Conservation (phyloP, 2,113 vertebrate species). For the Heloderma charlesbogerti region DNA sequence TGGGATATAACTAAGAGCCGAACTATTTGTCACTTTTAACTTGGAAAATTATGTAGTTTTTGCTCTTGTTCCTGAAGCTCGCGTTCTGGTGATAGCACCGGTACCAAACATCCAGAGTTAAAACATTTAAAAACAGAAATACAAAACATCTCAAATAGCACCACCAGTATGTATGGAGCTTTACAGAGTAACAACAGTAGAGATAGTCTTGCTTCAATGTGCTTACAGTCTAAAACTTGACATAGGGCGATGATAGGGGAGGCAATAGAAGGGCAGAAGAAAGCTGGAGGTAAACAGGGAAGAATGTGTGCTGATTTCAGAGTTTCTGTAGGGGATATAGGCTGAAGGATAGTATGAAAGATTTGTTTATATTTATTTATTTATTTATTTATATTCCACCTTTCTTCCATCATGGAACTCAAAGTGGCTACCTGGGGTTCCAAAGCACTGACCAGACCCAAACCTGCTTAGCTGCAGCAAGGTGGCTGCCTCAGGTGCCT, state of each 20-base stretch:
- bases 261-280: not conserved
- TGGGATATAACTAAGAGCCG: conserved; percentile 40
- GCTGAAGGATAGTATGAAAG: not conserved
- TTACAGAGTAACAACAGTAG: not conserved
- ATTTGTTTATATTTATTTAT: no score
- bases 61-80: not conserved
- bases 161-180: fast-evolving
- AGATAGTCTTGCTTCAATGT: not conserved
- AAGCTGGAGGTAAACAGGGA: not conserved
- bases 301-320: not conserved
- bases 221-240: not conserved
- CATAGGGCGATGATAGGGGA: no score
- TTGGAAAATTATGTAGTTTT: not conserved
- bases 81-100: not conserved
- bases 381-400: no score
- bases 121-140: not conserved
- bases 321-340: not conserved
- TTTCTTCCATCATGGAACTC: no score
- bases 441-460: no score
- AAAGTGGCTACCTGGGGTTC: no score
- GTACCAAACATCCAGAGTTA: not conserved
- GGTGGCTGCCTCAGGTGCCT: no score
- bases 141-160: not conserved
- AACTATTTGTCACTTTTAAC: conserved; percentile 40
- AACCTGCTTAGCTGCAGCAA: no score